Conservation (phyloP, 2,797 vertebrate genomes). For the Pseudomugil tenellus region DNA sequence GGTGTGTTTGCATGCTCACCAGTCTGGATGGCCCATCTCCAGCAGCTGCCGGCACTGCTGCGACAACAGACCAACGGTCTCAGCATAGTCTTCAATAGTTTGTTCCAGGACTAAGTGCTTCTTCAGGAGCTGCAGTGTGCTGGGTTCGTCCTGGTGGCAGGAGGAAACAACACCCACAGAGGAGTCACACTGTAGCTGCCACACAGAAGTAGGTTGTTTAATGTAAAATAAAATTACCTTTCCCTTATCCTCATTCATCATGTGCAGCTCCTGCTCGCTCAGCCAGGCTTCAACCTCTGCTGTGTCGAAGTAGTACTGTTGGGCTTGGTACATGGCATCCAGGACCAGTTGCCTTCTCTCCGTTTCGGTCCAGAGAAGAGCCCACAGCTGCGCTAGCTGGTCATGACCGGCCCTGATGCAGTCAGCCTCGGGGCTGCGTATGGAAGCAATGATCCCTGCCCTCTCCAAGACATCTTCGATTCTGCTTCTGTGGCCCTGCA, state of each 20-base stretch:
- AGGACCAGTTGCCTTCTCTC: slow-evolving; percentile 88
- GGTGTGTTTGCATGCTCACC: slow-evolving; percentile 74
- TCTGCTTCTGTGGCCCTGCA: slow-evolving; percentile 86
- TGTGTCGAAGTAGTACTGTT: slow-evolving; percentile 94
- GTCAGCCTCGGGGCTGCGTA: slow-evolving; percentile 88
- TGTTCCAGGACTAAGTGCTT: slow-evolving; percentile 92
- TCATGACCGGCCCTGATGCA: slow-evolving; percentile 83
- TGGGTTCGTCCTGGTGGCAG: slow-evolving; percentile 89
- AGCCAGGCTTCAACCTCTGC: slow-evolving; percentile 95
- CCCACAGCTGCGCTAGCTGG: slow-evolving; percentile 86
- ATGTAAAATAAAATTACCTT: slow-evolving; percentile 80
- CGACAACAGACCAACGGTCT: slow-evolving; percentile 92
- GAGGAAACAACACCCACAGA: background rate
- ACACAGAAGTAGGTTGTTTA: background rate
- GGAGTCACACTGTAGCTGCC: slow-evolving; percentile 2
- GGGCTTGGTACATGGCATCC: slow-evolving; percentile 91
- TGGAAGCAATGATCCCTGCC: slow-evolving; percentile 82
- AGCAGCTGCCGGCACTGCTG: slow-evolving; percentile 92
- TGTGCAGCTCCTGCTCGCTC: slow-evolving; percentile 94
- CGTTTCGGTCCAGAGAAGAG: slow-evolving; percentile 83
- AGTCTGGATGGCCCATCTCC: slow-evolving; percentile 92
- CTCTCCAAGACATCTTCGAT: slow-evolving; percentile 90
- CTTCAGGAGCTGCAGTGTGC: slow-evolving; percentile 93
- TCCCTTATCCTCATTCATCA: slow-evolving; percentile 96
- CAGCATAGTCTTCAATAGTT: slow-evolving; percentile 93